Base-by-base conservation (phyloP, 2,797 vertebrate species). In the Eulemur rubriventer region DNA sequence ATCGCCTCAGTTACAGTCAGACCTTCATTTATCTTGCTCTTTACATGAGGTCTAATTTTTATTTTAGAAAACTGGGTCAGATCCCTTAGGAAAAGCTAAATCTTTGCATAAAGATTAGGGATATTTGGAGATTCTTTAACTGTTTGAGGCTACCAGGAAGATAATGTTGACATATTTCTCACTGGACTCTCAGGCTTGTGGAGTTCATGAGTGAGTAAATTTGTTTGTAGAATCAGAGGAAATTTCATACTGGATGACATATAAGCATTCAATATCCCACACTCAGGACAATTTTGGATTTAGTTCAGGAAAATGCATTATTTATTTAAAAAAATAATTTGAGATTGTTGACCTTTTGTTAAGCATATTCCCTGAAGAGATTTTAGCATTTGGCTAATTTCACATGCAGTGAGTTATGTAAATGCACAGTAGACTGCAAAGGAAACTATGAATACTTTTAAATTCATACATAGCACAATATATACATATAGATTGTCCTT, bases 401-500 rank as follows among this genome's bases (percentile, higher is more conserved):
- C 67, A n/a, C 65, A 93, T 85, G 91, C 67, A 55, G 72, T 2
- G 85, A 96, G 75, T 96, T 98, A 97, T 95, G 95, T 96, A 98
- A 98, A 97, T 95, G 67, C 69, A 93, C 61, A 95, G 38, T 28
- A 63, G 83, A 97, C 95, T 96, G 84, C 89, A 94, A 97, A 96
- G 94, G 90, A 95, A 96, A 79, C 70, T 75, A 96, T 76, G 93
- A 94, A 86, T 94, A 96, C 87, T 97, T 96, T 92, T 79, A 94
- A 95, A 97, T 95, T 97, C 88, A 89, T 96, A 83, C 43, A 67
- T 78, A 96, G 41, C 65, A 76, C 59, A 90, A 81, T 91, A 94
- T 95, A 96, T 97, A 95, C 97, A 97, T 97, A 95, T 95, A 97
- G 87, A 97, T 97, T 97, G 96, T 95, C 97, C 97, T 98, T 97